Evolutionary conservation across 2,797 vertebrate species (phyloP).

Genomic region (Rhodeus uyekii): DNA sequence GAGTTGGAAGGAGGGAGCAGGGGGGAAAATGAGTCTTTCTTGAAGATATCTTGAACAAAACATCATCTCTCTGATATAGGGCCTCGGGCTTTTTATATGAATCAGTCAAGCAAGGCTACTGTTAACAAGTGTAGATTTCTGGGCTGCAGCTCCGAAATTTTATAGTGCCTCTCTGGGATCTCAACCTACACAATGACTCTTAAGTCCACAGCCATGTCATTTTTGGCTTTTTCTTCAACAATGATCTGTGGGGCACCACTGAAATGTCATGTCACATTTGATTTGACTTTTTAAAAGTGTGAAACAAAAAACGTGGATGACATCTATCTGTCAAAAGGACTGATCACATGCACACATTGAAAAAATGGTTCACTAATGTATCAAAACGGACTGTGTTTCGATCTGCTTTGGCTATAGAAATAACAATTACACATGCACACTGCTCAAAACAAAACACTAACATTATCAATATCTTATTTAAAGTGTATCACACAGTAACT

Average conservation of each 20-base stretch:
- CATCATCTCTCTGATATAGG: conserved; percentile 17
- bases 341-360: not conserved
- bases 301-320: not conserved
- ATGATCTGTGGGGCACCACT: conserved; percentile 64
- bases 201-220: conserved; percentile 68
- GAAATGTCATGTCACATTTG: conserved; percentile 1
- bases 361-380: not conserved
- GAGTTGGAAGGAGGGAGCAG: conserved; percentile 17
- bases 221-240: conserved; percentile 65
- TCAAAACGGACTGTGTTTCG: not conserved
- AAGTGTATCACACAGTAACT: not conserved
- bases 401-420: not conserved
- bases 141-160: conserved; percentile 69
- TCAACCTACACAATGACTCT: conserved; percentile 75
- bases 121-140: conserved; percentile 1
- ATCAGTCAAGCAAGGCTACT: conserved; percentile 8
- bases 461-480: not conserved
- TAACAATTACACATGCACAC: not conserved
- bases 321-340: not conserved
- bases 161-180: conserved; percentile 76
- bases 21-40: not conserved
- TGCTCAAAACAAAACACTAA: not conserved
- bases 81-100: conserved; percentile 16
- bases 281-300: not conserved
- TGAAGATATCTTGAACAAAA: conserved; percentile 32